Base-by-base conservation (phyloP, 2,888 invertebrate genomes). In the Neelides folsomi region DNA sequence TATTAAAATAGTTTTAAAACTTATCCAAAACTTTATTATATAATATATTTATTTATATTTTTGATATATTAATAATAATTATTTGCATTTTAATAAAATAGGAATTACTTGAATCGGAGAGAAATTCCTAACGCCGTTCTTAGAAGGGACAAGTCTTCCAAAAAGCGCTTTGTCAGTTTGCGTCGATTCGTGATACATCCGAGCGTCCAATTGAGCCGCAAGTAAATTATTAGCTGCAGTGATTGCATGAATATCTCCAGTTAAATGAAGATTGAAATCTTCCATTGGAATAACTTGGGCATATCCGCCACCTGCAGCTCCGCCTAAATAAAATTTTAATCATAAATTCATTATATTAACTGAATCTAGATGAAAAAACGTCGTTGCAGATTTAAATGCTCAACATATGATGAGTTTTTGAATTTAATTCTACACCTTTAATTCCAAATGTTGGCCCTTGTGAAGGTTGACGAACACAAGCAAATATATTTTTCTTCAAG, bases 371-470 rank as follows among this genome's bases (percentile, higher is more conserved):
- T n/a, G n/a, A n/a, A n/a, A n/a, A n/a, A n/a, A n/a, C n/a, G n/a
- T n/a, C n/a, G n/a, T n/a, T n/a, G n/a, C 9, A 44, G 15, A 13
- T 44, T 18, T 8, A 13, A 44, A 16, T 20, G 15, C 19, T 9
- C 12, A 18, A 10, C 9, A 44, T 18, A 19, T 44, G 6, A 6
- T 15, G 12, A 16, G 20, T 6, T 20, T 12, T 36, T n/a, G n/a
- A 12, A 49, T 13, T 19, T 15, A 8, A 54, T 43, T 36, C n/a
- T 40, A n/a, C 57, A 75, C 77, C 90, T 75, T 94, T 94, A 52
- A 98, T 93, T 10, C 98, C 97, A 72, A 98, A 98, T 8, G 97
- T 98, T 2, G 98, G 98, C 2, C 98, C 98, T 72, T 97, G 95
- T 46, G 94, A 95, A 1, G 98, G 97, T 69, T 98, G 98, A 1